Evolutionary conservation across 2,113 vertebrate species (phyloP).

Genomic region (Euleptes europaea): DNA sequence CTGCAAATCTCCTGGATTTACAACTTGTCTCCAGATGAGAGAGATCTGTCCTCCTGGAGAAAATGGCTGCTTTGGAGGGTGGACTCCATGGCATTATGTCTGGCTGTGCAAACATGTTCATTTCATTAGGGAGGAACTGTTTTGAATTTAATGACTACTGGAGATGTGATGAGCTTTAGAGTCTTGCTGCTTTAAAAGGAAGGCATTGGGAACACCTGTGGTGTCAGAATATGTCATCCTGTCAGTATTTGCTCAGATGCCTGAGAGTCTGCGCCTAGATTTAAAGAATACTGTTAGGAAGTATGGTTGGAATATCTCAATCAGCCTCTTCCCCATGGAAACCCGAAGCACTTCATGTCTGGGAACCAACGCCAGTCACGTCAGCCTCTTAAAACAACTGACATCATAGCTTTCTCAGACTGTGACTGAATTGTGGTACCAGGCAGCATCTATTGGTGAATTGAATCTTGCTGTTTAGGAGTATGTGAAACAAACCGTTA

Average conservation of each 20-base stretch:
- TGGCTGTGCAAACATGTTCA: not conserved
- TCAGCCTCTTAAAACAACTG: conserved; percentile 62
- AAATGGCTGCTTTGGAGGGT: too few relatives aligned
- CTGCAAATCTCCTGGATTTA: too few relatives aligned
- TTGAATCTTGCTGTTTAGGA: conserved; percentile 53
- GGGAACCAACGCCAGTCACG: conserved; percentile 39
- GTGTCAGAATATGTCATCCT: conserved; percentile 33
- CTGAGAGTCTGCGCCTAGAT: conserved; percentile 4
- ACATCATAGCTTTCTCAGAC: conserved; percentile 57
- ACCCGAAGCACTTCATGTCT: conserved; percentile 36
- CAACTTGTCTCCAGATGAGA: too few relatives aligned
- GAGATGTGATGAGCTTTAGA: conserved; percentile 31
- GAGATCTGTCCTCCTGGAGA: too few relatives aligned
- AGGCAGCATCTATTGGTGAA: conserved; percentile 56
- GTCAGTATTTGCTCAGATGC: conserved; percentile 45
- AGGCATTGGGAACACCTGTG: conserved; percentile 20
- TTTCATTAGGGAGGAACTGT: conserved; percentile 17
- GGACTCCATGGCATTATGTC: too few relatives aligned
- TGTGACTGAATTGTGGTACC: conserved; percentile 55
- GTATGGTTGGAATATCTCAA: conserved; percentile 36
- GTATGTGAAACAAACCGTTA: conserved; percentile 53
- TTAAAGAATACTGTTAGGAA: conserved; percentile 57
- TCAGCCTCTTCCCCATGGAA: conserved; percentile 62
- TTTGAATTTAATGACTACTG: not conserved
- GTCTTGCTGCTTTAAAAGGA: conserved; percentile 24